Conservation (phyloP, 37 sponge, comb jelly and placozoan species). For the Agelas oroides region DNA sequence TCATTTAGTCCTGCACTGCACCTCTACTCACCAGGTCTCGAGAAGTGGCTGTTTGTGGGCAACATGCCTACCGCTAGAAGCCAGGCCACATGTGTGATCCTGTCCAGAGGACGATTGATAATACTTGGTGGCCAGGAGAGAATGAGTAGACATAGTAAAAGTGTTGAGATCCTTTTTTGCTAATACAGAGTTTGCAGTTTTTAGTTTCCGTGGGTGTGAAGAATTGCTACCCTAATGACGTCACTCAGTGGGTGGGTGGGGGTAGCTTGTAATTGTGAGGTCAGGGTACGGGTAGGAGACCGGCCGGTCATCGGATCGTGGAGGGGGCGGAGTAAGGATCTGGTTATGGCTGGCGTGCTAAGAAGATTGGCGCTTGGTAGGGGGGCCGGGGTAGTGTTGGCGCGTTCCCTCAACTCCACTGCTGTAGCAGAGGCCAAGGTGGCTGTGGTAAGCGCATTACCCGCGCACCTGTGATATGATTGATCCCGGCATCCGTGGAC, state of each 20-base stretch:
- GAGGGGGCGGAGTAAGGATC: no score
- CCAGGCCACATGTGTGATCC: slow-evolving; percentile 31
- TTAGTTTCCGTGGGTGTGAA: background rate
- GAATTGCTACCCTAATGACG: no score
- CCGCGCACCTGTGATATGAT: no score
- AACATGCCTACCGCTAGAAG: slow-evolving; percentile 52
- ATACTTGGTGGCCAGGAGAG: slow-evolving; percentile 52
- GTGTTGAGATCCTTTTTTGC: slow-evolving; percentile 45
- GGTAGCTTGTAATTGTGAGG: no score
- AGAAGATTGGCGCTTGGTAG: background rate
- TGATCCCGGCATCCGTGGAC: no score
- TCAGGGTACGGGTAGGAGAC: no score
- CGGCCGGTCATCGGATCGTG: no score
- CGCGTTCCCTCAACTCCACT: background rate
- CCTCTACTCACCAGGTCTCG: slow-evolving; percentile 29
- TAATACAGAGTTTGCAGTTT: no score
- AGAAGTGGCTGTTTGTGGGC: slow-evolving; percentile 48
- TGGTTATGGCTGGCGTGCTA: background rate
- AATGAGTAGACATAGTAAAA: slow-evolving; percentile 14
- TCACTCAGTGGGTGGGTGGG: no score
- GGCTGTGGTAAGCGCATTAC: background rate
- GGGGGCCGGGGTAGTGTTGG: background rate
- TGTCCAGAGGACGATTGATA: slow-evolving; percentile 33
- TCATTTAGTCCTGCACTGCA: slow-evolving; percentile 21
- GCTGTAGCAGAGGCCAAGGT: background rate